Conservation (phyloP, 2,888 invertebrate species). For the Odiellus spinosus region DNA sequence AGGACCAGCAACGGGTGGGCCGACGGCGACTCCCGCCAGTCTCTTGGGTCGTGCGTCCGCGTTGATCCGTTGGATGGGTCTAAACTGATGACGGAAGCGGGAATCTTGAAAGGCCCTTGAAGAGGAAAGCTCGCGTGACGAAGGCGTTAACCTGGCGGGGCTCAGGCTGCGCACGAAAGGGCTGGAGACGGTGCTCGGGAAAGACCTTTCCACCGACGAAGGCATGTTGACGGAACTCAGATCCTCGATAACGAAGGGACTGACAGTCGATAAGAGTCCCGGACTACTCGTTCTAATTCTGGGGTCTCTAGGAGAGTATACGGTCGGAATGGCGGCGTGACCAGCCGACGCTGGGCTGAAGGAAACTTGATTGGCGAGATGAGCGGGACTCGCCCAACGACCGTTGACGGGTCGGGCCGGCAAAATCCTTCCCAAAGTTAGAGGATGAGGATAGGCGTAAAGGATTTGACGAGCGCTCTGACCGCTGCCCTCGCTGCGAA, state of each 20-base stretch:
- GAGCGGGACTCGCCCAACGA: conserved; percentile 1
- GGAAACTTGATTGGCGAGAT: conserved; percentile 3
- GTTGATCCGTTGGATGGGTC: conserved; percentile 16
- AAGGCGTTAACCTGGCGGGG: conserved; percentile 44
- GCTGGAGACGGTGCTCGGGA: conserved; percentile 41
- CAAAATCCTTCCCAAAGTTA: conserved; percentile 1
- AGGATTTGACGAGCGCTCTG: conserved; percentile 13
- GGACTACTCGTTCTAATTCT: conserved; percentile 25
- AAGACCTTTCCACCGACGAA: conserved; percentile 56
- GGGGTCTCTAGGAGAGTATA: conserved; percentile 19
- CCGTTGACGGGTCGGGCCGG: conserved; percentile 5
- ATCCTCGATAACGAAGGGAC: conserved; percentile 33
- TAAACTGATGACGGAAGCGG: conserved; percentile 38
- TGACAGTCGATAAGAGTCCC: conserved; percentile 18
- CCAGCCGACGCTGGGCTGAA: neutral
- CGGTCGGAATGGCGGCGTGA: conserved; percentile 13
- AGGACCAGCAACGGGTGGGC: conserved; percentile 1
- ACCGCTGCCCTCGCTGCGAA: conserved; percentile 18
- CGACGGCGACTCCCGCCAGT: conserved; percentile 7
- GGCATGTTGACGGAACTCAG: conserved; percentile 69
- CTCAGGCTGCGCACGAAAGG: conserved; percentile 22
- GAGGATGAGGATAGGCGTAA: conserved; percentile 10
- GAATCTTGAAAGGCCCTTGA: conserved; percentile 35
- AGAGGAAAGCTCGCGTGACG: conserved; percentile 49
- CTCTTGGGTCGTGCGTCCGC: conserved; percentile 1